A percentile compares a stretch with the other conserved stretches of the same genome.
These are phyloP conservation scores for Eupithecia insigniata DNA, from an alignment of 2,888 invertebrate species.

Conservation along the genomic window DNA sequence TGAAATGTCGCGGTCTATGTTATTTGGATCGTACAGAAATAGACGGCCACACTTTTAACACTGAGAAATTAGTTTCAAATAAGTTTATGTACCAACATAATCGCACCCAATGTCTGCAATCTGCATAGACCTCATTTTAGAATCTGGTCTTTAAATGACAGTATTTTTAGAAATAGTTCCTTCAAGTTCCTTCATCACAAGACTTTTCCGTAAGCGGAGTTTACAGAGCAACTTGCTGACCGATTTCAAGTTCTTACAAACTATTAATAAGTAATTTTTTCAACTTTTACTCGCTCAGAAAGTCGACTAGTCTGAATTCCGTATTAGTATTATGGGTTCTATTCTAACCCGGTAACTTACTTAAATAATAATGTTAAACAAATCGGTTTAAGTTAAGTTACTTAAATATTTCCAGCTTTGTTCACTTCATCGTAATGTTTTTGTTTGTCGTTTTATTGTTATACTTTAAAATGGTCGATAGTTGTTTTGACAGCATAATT, in stretches of 20 bases:
- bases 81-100: neutral
- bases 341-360: neutral
- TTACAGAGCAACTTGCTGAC: neutral
- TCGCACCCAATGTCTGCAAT: neutral
- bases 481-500: neutral
- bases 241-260: neutral
- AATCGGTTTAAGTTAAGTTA: neutral
- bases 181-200: slow-evolving; percentile 59
- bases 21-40: neutral
- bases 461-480: neutral
- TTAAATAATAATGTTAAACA: neutral
- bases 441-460: neutral
- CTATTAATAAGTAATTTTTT: neutral
- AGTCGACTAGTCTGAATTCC: neutral
- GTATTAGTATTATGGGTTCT: neutral
- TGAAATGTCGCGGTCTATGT: neutral
- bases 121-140: neutral
- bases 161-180: slow-evolving; percentile 45
- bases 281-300: neutral
- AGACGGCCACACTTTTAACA: neutral
- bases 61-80: neutral
- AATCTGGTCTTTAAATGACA: slow-evolving; percentile 3
- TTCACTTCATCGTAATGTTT: neutral
- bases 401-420: neutral
- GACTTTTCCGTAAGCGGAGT: slow-evolving; percentile 30